A percentile compares a stretch with the other conserved stretches of the same genome.
Evolutionary conservation across 1,140 invertebrate genomes (phyloP).

Genomic region (Bombus confusus): DNA sequence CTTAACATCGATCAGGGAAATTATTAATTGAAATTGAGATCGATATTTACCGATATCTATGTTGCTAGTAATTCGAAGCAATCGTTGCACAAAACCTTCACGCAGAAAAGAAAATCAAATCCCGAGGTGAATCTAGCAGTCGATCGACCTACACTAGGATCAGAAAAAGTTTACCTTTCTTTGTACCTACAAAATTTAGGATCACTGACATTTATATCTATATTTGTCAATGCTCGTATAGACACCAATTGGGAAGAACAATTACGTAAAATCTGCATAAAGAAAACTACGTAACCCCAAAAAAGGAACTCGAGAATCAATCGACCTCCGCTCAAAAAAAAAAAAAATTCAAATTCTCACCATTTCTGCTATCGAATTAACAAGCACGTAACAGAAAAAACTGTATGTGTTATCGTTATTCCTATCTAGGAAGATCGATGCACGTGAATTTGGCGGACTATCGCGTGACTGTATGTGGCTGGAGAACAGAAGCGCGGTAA

Average conservation of each 20-base stretch:
- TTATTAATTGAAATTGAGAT: no score
- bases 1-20: no score
- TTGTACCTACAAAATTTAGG: background rate
- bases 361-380: no score
- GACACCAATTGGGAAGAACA: no score
- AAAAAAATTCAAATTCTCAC: no score
- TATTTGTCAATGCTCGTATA: no score
- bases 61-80: no score
- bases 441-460: conserved; percentile 27
- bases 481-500: conserved; percentile 42
- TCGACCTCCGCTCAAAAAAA: background rate
- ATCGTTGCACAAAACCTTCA: no score
- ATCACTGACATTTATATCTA: background rate
- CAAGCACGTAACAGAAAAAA: background rate
- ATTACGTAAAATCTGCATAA: no score
- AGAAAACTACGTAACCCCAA: no score
- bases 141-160: background rate
- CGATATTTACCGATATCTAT: no score
- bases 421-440: conserved; percentile 37
- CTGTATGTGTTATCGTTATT: background rate
- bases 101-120: no score
- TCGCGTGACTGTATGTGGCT: conserved; percentile 33
- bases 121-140: background rate
- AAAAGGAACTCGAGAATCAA: background rate
- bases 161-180: background rate